phyloP scores from a whole-genome alignment of 2,113 vertebrate genomes.

The Opisthocomus hoazin region DNA sequence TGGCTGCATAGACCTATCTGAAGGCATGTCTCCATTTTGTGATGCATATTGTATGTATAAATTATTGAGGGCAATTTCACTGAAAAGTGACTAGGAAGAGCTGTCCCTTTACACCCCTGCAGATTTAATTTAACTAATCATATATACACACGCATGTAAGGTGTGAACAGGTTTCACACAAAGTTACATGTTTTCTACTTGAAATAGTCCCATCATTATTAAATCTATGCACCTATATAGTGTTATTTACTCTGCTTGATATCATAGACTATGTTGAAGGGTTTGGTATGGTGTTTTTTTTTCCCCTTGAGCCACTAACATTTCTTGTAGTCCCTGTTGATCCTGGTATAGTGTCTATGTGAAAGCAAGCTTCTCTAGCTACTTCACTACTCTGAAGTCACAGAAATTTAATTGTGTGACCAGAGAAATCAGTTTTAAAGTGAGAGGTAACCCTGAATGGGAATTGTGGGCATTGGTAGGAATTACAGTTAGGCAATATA shows the following conservation, averaged over 20 bases:
- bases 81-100: background rate
- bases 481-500: background rate
- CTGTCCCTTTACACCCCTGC: background rate
- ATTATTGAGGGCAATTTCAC: background rate
- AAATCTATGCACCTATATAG: background rate
- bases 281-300: background rate
- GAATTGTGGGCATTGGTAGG: background rate
- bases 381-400: background rate
- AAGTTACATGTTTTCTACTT: background rate
- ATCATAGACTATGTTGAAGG: background rate
- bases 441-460: fast-evolving
- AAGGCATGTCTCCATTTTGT: background rate
- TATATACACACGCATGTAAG: background rate
- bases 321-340: background rate
- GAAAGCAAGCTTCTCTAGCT: background rate
- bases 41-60: background rate
- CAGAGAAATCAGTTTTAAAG: background rate
- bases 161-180: background rate
- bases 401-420: background rate
- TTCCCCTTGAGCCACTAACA: background rate
- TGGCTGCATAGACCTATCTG: background rate
- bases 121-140: background rate
- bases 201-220: background rate
- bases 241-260: background rate
- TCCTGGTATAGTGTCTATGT: background rate